phyloP scores from a whole-genome alignment of 2,888 invertebrate genomes.

The Cephus rjabovi region DNA sequence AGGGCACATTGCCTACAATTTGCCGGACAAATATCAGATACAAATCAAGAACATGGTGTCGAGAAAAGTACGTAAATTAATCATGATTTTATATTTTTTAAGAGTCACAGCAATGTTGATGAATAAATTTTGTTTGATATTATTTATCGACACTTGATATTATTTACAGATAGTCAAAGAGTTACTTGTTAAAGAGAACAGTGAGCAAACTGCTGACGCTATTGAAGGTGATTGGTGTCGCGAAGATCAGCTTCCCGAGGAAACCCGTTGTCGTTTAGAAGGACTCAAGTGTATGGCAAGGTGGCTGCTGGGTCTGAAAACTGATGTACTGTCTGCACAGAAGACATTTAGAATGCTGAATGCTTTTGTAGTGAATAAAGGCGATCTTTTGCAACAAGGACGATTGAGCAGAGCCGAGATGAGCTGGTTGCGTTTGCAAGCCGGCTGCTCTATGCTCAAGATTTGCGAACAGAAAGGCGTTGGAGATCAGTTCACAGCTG shows the following conservation, averaged over 20 bases:
- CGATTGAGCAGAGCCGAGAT: constrained; percentile 86
- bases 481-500: constrained; percentile 92
- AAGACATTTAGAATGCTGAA: constrained; percentile 95
- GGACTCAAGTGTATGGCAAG: constrained; percentile 97
- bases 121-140: constrained; percentile 13
- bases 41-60: constrained; percentile 96
- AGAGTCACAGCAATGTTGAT: not conserved
- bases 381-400: constrained; percentile 84
- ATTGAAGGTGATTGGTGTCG: constrained; percentile 81
- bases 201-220: constrained; percentile 69
- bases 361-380: constrained; percentile 93
- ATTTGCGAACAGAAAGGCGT: constrained; percentile 97
- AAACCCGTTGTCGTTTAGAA: constrained; percentile 92
- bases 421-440: constrained; percentile 91
- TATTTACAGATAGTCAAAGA: constrained; percentile 89
- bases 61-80: constrained; percentile 74
- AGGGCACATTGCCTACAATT: constrained; percentile 93
- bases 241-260: constrained; percentile 88
- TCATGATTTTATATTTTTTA: not conserved
- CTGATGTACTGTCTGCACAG: constrained; percentile 87
- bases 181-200: constrained; percentile 84
- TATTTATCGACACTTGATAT: constrained; percentile 7
- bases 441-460: constrained; percentile 96
- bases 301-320: constrained; percentile 92
- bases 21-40: constrained; percentile 89